Conservation (phyloP, 1,140 invertebrate species). For the Spodoptera litura region DNA sequence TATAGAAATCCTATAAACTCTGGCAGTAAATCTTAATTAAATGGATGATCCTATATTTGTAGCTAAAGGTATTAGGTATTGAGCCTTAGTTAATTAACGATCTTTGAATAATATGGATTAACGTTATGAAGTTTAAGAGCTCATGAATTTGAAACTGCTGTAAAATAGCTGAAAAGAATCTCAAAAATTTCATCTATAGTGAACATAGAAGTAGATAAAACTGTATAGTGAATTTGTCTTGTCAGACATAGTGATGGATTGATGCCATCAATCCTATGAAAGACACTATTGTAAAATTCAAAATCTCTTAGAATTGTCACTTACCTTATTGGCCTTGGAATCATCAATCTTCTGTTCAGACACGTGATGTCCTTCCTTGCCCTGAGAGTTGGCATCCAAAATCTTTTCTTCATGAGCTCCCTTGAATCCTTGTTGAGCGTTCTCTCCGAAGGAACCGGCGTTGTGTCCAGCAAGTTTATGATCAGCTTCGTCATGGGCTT, state of each 20-base stretch:
- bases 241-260: too few relatives aligned
- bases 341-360: slow-evolving; percentile 85
- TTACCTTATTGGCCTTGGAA: slow-evolving; percentile 85
- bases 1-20: not conserved
- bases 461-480: slow-evolving; percentile 85
- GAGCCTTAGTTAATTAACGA: not conserved
- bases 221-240: too few relatives aligned
- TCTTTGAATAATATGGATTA: too few relatives aligned
- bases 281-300: too few relatives aligned
- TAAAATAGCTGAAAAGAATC: too few relatives aligned
- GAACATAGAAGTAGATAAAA: too few relatives aligned
- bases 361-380: slow-evolving; percentile 86
- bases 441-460: slow-evolving; percentile 85
- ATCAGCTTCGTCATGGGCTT: slow-evolving; percentile 88
- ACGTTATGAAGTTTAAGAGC: too few relatives aligned
- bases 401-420: slow-evolving; percentile 87
- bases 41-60: not conserved
- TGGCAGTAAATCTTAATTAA: not conserved
- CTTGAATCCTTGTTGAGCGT: slow-evolving; percentile 85
- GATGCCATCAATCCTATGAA: too few relatives aligned
- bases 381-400: slow-evolving; percentile 84
- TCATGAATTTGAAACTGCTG: too few relatives aligned
- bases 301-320: not conserved
- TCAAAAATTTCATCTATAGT: too few relatives aligned
- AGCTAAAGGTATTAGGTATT: not conserved